These are phyloP conservation scores for Lophotriccus pileatus DNA, from an alignment of 2,797 vertebrate genomes.

Conservation along the genomic window DNA sequence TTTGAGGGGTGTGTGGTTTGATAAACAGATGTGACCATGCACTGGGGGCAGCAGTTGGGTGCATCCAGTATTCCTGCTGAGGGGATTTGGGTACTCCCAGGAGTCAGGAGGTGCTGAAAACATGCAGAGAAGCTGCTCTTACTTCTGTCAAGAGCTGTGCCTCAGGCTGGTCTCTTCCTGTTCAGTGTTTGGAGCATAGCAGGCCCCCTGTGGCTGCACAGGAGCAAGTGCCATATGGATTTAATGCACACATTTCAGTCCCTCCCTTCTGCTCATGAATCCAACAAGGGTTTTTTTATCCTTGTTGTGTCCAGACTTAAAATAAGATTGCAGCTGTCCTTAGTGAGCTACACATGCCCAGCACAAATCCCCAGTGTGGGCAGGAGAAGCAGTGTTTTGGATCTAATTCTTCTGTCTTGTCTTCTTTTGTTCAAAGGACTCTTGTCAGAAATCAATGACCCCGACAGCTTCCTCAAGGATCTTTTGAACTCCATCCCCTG, in stretches of 20 bases:
- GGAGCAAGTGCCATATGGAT: not conserved
- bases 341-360: not conserved
- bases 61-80: not conserved
- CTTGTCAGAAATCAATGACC: conserved; percentile 88
- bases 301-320: not conserved
- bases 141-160: not conserved
- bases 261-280: not conserved
- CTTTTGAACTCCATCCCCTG: conserved; percentile 94
- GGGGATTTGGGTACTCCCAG: not conserved
- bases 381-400: not conserved
- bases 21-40: rapidly evolving
- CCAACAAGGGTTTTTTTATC: not conserved
- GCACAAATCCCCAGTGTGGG: not conserved
- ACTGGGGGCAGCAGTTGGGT: not conserved
- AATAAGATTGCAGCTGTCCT: conserved; percentile 28
- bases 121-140: not conserved
- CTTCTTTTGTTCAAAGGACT: conserved; percentile 80
- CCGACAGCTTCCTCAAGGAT: conserved; percentile 93
- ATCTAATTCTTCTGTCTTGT: not conserved
- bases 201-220: not conserved
- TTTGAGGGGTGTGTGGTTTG: not conserved
- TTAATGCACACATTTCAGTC: not conserved
- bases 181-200: not conserved
- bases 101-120: not conserved
- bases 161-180: not conserved